phyloP scores from a whole-genome alignment of 2,888 invertebrate species.

The Clusia tigrina region DNA sequence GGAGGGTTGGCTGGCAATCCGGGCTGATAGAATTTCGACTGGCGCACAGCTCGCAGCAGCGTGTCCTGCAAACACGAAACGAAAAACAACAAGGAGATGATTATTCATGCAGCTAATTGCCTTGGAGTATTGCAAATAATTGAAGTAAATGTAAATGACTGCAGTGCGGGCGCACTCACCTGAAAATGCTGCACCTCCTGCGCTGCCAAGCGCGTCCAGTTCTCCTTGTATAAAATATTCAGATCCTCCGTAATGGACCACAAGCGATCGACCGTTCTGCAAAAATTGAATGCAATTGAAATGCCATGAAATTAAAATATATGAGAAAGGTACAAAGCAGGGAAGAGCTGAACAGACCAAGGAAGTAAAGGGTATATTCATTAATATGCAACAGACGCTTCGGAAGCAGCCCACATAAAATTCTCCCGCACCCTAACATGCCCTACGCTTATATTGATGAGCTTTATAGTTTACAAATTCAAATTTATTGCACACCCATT shows the following conservation, averaged over 20 bases:
- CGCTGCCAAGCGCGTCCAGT: conserved; percentile 90
- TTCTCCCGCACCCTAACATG: no score
- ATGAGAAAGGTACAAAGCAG: conserved; percentile 26
- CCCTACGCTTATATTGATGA: no score
- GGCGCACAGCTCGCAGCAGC: conserved; percentile 63
- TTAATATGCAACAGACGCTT: conserved; percentile 8
- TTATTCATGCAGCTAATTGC: no score
- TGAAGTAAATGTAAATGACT: no score
- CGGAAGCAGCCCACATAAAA: conserved; percentile 20
- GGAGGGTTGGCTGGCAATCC: conserved; percentile 64
- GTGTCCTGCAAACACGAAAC: conserved; percentile 57
- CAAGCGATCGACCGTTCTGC: conserved; percentile 77
- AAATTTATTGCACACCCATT: conserved; percentile 32
- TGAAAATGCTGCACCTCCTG: conserved; percentile 87
- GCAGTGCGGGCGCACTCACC: no score
- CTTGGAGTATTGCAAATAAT: no score
- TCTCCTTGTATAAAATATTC: conserved; percentile 88
- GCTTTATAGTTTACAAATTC: conserved; percentile 33
- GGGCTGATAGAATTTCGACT: conserved; percentile 63
- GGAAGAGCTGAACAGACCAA: conserved; percentile 17
- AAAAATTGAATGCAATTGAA: conserved; percentile 30
- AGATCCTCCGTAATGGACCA: conserved; percentile 88
- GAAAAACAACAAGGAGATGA: conserved; percentile 17
- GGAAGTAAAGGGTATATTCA: conserved; percentile 12
- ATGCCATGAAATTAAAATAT: conserved; percentile 32